Evolutionary conservation across 2,113 vertebrate species (phyloP), one percentile per base, ranked within the genome.

Genomic region (Aphelocoma coerulescens): DNA sequence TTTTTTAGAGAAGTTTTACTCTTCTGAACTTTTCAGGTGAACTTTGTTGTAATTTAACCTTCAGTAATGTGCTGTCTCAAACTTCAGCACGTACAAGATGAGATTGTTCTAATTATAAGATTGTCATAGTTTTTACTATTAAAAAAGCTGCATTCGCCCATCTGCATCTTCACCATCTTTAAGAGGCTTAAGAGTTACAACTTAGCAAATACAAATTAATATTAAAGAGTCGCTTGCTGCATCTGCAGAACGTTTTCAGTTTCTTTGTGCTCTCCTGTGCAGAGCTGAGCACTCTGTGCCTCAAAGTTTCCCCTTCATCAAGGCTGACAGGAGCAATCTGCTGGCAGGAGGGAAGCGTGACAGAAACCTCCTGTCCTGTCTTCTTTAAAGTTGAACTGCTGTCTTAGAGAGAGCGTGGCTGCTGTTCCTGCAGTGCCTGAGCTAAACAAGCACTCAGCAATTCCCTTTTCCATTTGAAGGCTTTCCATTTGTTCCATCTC

Each of bases 91-190:
- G 22, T 18, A 27, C 51, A 58, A n/a, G 44, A 54, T 69, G 65
- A 89, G 59, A 55, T 77, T 57, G 61, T 63, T 92, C 86, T 93
- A 89, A 80, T 94, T 93, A 78, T 83, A 69, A 73, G 46, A 62
- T 30, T 59, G 35, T 67, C 46, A 18, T 33, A 11, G 27, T 35
- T 93, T 86, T 74, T 35, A 48, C 2, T 39, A 32, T 85, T 75
- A 24, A 85, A 92, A 92, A 67, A 62, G 19, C 51, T 27, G 10
- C 41, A 11, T 93, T 91, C 21, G 32, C 51, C 39, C 66, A 28
- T 87, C 69, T 73, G 16, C 59, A 69, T 51, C 55, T 80, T 92
- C 61, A 81, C 33, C 7, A 30, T 49, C 63, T 84, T 69, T 41
- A 80, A 65, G 52, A 92, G 23, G n/a, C 46, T 94, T 43, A 72